Evolutionary conservation across 2,113 vertebrate species (phyloP), one percentile per base, ranked within the genome.

Genomic region (Ammodramus savannarum): DNA sequence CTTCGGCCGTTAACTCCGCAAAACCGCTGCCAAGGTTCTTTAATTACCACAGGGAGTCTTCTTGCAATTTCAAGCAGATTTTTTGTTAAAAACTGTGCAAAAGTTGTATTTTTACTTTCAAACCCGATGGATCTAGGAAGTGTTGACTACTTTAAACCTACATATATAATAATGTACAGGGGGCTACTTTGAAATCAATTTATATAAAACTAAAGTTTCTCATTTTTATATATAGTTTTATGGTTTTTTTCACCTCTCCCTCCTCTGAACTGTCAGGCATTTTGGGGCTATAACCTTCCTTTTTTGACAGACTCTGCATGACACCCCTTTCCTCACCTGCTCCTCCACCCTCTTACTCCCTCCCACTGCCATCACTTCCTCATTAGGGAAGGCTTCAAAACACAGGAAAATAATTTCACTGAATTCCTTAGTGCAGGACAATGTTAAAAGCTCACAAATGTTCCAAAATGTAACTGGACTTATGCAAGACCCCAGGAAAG

Each of bases 1-100:
- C 6, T 9, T 0, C 1, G 7, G 16, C 19, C 20, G 4, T 0
- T 10, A n/a, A 21, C 6, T 1, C 9, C 6, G 19, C 2, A 13
- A 11, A 8, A 38, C 17, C 11, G 2, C 43, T 21, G 4, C 17
- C 0, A 21, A 14, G 9, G 9, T 6, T 11, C 13, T 27, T 44
- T 2, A 21, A 14, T 11, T 6, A 20, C 4, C 29, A 11, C 16
- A 10, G 8, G 3, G 3, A 5, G 6, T 18, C 13, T 13, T 29
- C 31, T 25, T 23, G 13, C 11, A 5, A 5, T 8, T 43, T 36
- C 36, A 25, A 61, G 55, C 20, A 16, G 16, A 5, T 2, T 5
- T 13, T 4, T 21, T 4, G 11, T 63, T 29, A n/a, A 34, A n/a
- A n/a, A n/a, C n/a, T 1, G 5, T 19, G 15, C 4, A 4, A 6